A percentile compares a stretch with the other conserved stretches of the same genome.
Conservation (phyloP, 2,797 vertebrate species). For the Diceros bicornis region DNA sequence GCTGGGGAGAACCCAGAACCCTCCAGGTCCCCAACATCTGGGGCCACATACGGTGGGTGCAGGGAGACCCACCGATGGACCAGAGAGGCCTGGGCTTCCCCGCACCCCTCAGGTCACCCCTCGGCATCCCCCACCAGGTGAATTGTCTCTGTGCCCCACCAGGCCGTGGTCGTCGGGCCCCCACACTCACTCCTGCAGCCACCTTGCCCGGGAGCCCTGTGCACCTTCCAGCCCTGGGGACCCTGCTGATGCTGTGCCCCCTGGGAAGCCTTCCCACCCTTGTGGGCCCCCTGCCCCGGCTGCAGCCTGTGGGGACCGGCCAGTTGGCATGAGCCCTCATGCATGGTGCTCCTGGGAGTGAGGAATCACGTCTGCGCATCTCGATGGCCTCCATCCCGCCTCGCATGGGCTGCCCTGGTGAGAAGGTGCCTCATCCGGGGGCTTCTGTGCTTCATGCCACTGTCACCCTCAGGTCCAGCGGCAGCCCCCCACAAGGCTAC, state of each 20-base stretch:
- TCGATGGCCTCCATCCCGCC: neutral
- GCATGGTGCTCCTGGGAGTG: neutral
- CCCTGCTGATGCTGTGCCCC: fast-evolving
- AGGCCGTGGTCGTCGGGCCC: fast-evolving
- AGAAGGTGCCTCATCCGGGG: neutral
- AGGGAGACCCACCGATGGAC: neutral
- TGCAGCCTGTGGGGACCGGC: fast-evolving
- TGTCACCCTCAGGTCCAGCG: neutral
- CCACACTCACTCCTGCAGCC: no score
- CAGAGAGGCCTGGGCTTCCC: neutral
- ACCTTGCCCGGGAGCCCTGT: fast-evolving
- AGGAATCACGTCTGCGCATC: neutral
- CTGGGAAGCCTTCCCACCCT: neutral
- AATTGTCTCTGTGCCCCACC: no score
- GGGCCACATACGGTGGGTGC: fast-evolving
- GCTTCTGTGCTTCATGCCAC: no score
- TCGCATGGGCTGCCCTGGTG: fast-evolving
- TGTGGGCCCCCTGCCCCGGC: fast-evolving
- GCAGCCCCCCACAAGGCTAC: neutral
- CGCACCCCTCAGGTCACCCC: neutral
- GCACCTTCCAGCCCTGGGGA: neutral
- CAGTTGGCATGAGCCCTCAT: fast-evolving
- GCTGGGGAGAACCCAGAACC: no score
- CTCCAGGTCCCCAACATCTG: fast-evolving
- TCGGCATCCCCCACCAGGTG: neutral